Base-by-base conservation (phyloP, 2,113 vertebrate species). In the Etia nguti region DNA sequence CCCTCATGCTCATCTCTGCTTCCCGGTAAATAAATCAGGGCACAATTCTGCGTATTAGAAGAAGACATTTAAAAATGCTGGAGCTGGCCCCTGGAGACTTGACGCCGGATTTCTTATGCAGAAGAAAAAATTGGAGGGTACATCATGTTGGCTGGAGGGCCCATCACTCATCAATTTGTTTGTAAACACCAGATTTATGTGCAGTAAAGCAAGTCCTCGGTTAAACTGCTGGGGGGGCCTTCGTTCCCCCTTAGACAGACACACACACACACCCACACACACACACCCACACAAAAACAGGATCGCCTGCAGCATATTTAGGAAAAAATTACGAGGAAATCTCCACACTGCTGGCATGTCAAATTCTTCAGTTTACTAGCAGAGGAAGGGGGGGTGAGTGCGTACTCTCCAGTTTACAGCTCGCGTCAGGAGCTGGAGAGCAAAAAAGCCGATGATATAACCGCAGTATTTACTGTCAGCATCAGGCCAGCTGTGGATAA, bases 121-220 rank as follows among this genome's bases (percentile, higher is more conserved):
- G 88, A 86, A 83, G 82, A 91, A 88, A 90, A 88, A 93, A 94
- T 91, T 90, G 92, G 93, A 89, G 92, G 92, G 88, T 90, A 90
- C 94, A 93, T 89, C 43, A 85, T 89, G 92, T 93, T 92, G 91
- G 94, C 96, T 91, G 90, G 83, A 91, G 94, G 96, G 92, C 82
- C 93, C 94, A 92, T 94, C 94, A 96, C 94, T 96, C 95, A 95
- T 95, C 95, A 94, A 91, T 96, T 93, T 96, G 96, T 96, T 96
- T 95, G 96, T 95, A 96, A 96, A 96, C 94, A 96, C 82, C 94
- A 96, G 93, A 96, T 96, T 96, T 96, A 93, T 92, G 93, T 85
- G 91, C 93, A 93, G 90, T 86, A 95, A 95, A 95, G 95, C 93
- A 93, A 93, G 92, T 93, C 91, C 62, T 87, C 75, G 80, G 86